phyloP scores from a whole-genome alignment of 1,140 invertebrate genomes.

The Oedothorax gibbosus region DNA sequence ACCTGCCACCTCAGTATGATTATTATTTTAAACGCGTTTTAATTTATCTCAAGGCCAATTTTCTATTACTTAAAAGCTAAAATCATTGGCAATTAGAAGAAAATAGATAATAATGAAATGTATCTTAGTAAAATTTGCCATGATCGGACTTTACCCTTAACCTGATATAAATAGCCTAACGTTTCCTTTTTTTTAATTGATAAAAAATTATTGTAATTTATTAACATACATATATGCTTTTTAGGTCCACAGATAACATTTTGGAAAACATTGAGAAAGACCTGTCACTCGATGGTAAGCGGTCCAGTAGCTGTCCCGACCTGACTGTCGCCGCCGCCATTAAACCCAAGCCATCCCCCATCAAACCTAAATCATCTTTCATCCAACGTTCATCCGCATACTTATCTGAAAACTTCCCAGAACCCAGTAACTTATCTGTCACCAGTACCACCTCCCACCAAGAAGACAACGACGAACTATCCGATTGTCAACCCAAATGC shows the following conservation, averaged over 20 bases:
- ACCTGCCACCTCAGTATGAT: too few relatives aligned
- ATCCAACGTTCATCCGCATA: constrained; percentile 34
- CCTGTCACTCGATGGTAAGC: constrained; percentile 12
- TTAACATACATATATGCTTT: background rate
- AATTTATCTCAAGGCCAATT: too few relatives aligned
- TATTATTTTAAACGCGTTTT: too few relatives aligned
- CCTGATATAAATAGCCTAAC: too few relatives aligned
- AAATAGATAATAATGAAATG: background rate
- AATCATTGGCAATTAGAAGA: too few relatives aligned
- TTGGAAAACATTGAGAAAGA: background rate
- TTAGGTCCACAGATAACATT: constrained; percentile 23
- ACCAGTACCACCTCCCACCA: background rate
- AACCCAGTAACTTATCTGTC: background rate
- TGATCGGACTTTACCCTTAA: background rate
- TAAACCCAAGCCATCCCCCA: constrained; percentile 5
- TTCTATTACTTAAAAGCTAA: too few relatives aligned
- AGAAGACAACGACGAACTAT: background rate
- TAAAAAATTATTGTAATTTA: background rate
- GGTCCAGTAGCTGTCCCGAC: constrained; percentile 30
- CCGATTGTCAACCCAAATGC: background rate
- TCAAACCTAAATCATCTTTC: constrained; percentile 44
- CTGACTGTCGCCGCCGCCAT: constrained; percentile 4
- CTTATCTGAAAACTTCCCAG: background rate
- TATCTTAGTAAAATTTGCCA: background rate
- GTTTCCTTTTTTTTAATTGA: too few relatives aligned